A percentile compares a stretch with the other conserved stretches of the same genome.
phyloP scores from a whole-genome alignment of 2,888 invertebrate species.

The Tillus elongatus region DNA sequence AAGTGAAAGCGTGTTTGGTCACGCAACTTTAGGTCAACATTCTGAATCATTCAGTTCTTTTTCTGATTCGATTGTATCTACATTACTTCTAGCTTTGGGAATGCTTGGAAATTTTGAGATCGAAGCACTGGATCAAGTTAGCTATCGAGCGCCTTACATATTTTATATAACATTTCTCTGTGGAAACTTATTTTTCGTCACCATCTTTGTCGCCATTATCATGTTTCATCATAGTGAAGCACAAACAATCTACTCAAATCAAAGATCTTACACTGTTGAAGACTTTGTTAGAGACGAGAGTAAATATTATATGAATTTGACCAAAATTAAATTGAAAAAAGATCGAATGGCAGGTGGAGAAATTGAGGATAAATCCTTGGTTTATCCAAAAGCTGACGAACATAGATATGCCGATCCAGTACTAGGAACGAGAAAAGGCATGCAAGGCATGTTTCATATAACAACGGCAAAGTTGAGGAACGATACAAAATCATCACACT shows the following conservation, averaged over 20 bases:
- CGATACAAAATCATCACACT: background rate
- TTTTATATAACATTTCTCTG: conserved; percentile 18
- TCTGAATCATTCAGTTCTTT: background rate
- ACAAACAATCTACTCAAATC: too few species aligned
- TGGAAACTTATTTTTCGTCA: conserved; percentile 14
- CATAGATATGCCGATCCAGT: conserved; percentile 13
- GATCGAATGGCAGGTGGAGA: conserved; percentile 13
- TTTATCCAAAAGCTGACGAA: conserved; percentile 12
- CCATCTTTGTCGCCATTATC: conserved; percentile 17
- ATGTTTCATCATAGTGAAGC: conserved; percentile 14
- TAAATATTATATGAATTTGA: conserved; percentile 12
- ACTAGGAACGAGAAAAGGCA: conserved; percentile 4
- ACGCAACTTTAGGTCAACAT: background rate
- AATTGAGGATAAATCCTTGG: conserved; percentile 1
- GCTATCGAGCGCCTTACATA: too few species aligned
- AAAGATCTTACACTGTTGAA: conserved; percentile 15
- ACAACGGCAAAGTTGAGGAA: conserved; percentile 4
- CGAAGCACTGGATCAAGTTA: too few species aligned
- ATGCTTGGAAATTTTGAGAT: background rate
- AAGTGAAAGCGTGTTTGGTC: background rate
- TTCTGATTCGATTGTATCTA: background rate
- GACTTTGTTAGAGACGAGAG: conserved; percentile 14
- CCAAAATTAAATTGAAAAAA: conserved; percentile 4
- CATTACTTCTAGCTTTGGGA: background rate
- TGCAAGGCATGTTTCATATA: conserved; percentile 11